Conservation (phyloP, 2,797 vertebrate genomes). For the Bovichtus variegatus region DNA sequence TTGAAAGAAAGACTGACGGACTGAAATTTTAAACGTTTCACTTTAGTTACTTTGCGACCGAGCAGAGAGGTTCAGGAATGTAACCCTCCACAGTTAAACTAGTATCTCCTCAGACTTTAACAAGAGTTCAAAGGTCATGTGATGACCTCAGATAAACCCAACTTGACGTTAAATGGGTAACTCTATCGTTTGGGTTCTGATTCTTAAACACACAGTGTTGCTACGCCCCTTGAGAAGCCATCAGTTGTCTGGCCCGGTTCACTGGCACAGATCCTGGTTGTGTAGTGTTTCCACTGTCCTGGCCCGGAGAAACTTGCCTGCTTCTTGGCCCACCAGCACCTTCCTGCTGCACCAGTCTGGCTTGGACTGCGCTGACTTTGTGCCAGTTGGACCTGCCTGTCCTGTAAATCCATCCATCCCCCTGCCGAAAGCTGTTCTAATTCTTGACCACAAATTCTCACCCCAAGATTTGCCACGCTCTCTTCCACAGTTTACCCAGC, state of each 20-base stretch:
- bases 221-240: slow-evolving; percentile 63
- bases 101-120: slow-evolving; percentile 35
- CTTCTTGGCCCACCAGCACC: slow-evolving; percentile 46
- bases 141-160: slow-evolving; percentile 38
- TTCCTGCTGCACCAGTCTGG: slow-evolving; percentile 51
- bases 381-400: slow-evolving; percentile 54
- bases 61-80: slow-evolving; percentile 41
- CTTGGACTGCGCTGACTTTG: slow-evolving; percentile 24
- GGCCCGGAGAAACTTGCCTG: slow-evolving; percentile 55
- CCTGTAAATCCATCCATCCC: slow-evolving; percentile 58
- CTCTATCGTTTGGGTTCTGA: slow-evolving; percentile 26
- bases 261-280: slow-evolving; percentile 60
- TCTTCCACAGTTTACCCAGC: slow-evolving; percentile 23
- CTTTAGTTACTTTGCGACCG: slow-evolving; percentile 10
- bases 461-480: slow-evolving; percentile 20
- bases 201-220: slow-evolving; percentile 34
- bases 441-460: slow-evolving; percentile 45
- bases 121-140: slow-evolving; percentile 56
- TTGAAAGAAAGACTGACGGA: slow-evolving; percentile 22
- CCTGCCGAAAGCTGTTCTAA: slow-evolving; percentile 28
- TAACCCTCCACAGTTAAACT: neutral
- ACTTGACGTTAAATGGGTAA: slow-evolving; percentile 38
- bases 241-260: slow-evolving; percentile 56
- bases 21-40: slow-evolving; percentile 24
- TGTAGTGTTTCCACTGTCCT: slow-evolving; percentile 67